phyloP scores from a whole-genome alignment of 2,113 vertebrate species.

The Lampris megalopsis region DNA sequence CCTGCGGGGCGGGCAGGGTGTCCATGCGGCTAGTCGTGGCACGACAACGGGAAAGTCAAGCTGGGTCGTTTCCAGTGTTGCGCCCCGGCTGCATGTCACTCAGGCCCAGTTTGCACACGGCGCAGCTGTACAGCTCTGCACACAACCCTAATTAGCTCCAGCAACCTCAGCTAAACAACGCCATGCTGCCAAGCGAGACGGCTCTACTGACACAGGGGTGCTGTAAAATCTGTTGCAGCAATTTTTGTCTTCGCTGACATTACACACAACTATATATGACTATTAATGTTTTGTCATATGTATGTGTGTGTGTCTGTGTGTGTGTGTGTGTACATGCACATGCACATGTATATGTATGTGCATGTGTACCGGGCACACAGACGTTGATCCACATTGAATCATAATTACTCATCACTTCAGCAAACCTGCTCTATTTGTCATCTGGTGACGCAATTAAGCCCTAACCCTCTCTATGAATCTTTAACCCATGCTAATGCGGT shows the following conservation, averaged over 20 bases:
- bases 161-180: background rate
- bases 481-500: conserved; percentile 1
- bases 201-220: background rate
- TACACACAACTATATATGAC: too few relatives aligned
- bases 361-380: background rate
- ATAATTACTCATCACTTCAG: too few relatives aligned
- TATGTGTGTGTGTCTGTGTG: too few relatives aligned
- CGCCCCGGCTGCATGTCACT: background rate
- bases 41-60: background rate
- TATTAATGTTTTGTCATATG: too few relatives aligned
- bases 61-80: background rate
- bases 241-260: background rate
- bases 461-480: conserved; percentile 3
- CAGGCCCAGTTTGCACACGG: background rate
- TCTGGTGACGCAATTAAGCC: background rate
- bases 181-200: background rate
- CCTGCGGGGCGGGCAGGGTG: background rate
- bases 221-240: background rate
- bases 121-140: background rate
- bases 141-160: background rate
- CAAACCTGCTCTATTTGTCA: too few relatives aligned
- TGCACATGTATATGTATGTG: background rate
- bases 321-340: too few relatives aligned
- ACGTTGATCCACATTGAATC: too few relatives aligned
- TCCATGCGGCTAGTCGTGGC: background rate